Evolutionary conservation across 2,888 invertebrate genomes (phyloP).

Genomic region (Tetranychus piercei): DNA sequence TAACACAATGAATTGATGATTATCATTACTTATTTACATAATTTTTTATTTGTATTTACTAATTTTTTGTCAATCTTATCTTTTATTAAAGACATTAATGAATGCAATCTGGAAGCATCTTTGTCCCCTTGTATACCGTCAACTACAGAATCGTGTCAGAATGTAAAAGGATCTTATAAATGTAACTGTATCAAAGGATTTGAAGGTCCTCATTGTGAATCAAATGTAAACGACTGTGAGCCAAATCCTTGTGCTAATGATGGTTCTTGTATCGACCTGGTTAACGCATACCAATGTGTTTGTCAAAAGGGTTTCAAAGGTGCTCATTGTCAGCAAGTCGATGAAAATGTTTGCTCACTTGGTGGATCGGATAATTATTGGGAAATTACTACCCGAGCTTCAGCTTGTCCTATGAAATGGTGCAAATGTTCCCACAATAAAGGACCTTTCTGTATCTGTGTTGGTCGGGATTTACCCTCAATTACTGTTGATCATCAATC

Average conservation of each 20-base stretch:
- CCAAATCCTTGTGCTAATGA: constrained; percentile 12
- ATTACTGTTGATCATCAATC: background rate
- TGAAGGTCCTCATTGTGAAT: constrained; percentile 24
- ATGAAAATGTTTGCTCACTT: constrained; percentile 17
- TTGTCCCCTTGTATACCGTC: constrained; percentile 15
- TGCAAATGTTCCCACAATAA: constrained; percentile 6
- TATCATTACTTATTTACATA: background rate
- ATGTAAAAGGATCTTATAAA: background rate
- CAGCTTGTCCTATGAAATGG: constrained; percentile 5
- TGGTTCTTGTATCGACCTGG: constrained; percentile 44
- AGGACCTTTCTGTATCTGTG: constrained; percentile 9
- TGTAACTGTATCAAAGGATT: constrained; percentile 15
- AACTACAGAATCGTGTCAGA: constrained; percentile 7
- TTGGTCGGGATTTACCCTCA: background rate
- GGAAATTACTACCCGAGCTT: background rate
- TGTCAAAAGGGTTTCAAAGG: constrained; percentile 86
- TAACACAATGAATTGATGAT: no score
- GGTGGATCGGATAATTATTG: background rate
- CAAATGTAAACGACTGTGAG: constrained; percentile 32
- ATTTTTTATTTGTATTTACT: background rate
- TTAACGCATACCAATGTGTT: constrained; percentile 74
- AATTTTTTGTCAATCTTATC: background rate
- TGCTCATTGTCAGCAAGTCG: constrained; percentile 44
- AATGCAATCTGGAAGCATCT: constrained; percentile 14
- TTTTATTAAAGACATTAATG: constrained; percentile 14